phyloP scores from a whole-genome alignment of 2,113 vertebrate genomes.

The Accipiter cooperii region DNA sequence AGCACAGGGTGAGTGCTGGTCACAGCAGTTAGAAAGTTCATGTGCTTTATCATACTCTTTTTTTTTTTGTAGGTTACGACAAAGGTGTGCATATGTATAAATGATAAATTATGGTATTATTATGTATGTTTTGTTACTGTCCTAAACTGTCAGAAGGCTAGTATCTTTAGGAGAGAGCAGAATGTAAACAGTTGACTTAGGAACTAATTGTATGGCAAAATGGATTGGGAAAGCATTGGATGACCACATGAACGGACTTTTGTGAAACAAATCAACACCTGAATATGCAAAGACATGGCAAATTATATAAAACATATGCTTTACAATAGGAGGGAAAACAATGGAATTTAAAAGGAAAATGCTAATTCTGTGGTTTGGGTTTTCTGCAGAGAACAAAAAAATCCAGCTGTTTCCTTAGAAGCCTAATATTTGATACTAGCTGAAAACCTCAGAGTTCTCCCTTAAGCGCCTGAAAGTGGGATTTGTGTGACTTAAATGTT shows the following conservation, averaged over 20 bases:
- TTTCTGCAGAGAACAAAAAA: not conserved
- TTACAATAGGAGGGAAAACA: not conserved
- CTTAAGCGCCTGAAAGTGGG: not conserved
- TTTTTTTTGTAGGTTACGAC: not conserved
- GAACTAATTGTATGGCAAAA: not conserved
- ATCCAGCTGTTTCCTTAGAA: not conserved
- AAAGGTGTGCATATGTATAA: not conserved
- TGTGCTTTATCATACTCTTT: not conserved
- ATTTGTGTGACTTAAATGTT: not conserved
- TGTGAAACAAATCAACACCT: not conserved
- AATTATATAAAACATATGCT: not conserved
- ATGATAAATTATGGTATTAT: not conserved
- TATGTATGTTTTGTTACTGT: not conserved
- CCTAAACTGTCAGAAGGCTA: not conserved
- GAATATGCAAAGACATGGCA: not conserved
- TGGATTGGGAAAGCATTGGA: not conserved
- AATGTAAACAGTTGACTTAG: not conserved
- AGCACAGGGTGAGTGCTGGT: not conserved
- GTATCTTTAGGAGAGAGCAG: not conserved
- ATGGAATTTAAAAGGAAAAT: not conserved
- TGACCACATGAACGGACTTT: not conserved
- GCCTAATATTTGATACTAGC: not conserved
- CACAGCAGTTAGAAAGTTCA: not conserved
- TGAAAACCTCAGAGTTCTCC: not conserved
- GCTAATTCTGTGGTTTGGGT: not conserved